phyloP scores from a whole-genome alignment of 2,797 vertebrate genomes.

The Acanthiza pusilla region DNA sequence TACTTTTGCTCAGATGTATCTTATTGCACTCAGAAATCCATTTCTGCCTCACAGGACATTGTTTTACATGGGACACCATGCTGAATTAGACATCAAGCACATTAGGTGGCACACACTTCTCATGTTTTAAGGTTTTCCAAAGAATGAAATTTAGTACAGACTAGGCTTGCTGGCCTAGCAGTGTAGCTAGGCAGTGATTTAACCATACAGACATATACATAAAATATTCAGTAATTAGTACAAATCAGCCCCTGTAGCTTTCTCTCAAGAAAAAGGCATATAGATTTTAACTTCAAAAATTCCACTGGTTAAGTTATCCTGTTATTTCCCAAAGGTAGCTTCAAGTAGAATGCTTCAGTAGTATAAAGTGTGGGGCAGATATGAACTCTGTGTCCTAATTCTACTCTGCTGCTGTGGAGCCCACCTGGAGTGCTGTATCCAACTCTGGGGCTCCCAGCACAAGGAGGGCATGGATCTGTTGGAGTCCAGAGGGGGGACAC shows the following conservation, averaged over 20 bases:
- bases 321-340: background rate
- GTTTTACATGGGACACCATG: background rate
- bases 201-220: background rate
- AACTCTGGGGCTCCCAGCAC: background rate
- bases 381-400: background rate
- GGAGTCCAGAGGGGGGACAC: background rate
- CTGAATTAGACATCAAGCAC: background rate
- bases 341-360: background rate
- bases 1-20: background rate
- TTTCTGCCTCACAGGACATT: background rate
- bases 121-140: background rate
- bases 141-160: background rate
- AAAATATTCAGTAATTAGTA: background rate
- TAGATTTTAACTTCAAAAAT: background rate
- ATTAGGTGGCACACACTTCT: background rate
- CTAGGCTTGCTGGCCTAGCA: background rate
- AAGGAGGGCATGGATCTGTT: background rate
- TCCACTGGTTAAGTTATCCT: background rate
- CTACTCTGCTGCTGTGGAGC: background rate
- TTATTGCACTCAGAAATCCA: background rate
- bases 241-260: background rate
- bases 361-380: background rate
- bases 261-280: background rate
- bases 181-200: background rate
- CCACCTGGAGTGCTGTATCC: background rate